Conservation (phyloP, 2,113 vertebrate genomes). For the Willisornis vidua region DNA sequence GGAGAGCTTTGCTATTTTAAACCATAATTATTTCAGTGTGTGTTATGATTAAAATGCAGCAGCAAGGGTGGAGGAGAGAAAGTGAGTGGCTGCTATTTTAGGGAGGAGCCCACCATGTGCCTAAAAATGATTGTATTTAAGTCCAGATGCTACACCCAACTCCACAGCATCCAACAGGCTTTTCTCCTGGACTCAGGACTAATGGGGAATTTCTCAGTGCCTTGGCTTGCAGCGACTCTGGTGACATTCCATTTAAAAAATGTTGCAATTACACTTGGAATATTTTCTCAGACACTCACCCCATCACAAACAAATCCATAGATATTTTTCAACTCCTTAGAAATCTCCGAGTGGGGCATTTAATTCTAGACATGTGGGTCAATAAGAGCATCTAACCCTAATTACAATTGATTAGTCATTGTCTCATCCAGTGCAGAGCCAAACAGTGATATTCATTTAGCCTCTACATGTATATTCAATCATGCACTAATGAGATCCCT, state of each 20-base stretch:
- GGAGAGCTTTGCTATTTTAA: slow-evolving; percentile 22
- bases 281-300: background rate
- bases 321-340: slow-evolving; percentile 57
- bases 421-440: slow-evolving; percentile 75
- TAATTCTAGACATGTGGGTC: slow-evolving; percentile 74
- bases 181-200: slow-evolving; percentile 24
- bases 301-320: slow-evolving; percentile 17
- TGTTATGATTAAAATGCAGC: slow-evolving; percentile 35
- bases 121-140: slow-evolving; percentile 11
- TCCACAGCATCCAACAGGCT: background rate
- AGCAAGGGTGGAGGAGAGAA: slow-evolving; percentile 50
- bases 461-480: slow-evolving; percentile 76
- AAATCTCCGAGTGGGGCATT: slow-evolving; percentile 55
- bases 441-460: slow-evolving; percentile 80
- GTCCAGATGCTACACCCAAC: slow-evolving; percentile 54
- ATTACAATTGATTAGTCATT: slow-evolving; percentile 82
- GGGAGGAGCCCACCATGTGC: slow-evolving; percentile 36
- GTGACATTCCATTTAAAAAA: slow-evolving; percentile 53
- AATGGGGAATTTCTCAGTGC: slow-evolving; percentile 20
- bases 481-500: slow-evolving; percentile 81
- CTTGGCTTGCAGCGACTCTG: slow-evolving; percentile 7
- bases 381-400: slow-evolving; percentile 75
- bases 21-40: slow-evolving; percentile 29
- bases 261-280: background rate
- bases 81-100: slow-evolving; percentile 47